A percentile compares a stretch with the other conserved stretches of the same genome.
These are phyloP conservation scores for Dysdera silvatica DNA, from an alignment of 1,140 invertebrate species.

Conservation along the genomic window DNA sequence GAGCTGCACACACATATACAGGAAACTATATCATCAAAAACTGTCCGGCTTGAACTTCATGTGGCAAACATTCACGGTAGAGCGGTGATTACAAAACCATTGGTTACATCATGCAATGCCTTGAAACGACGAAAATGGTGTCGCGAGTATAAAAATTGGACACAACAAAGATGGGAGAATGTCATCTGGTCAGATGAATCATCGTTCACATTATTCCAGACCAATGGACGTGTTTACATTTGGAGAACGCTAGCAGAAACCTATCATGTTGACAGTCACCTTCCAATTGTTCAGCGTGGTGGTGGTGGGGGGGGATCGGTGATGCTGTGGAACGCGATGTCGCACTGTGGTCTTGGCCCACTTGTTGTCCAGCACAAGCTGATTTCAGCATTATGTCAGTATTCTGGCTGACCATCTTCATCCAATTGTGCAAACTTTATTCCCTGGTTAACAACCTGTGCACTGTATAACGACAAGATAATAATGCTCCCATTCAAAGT, in stretches of 20 bases:
- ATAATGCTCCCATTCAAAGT: no score
- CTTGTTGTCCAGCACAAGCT: no score
- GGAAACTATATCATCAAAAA: not conserved
- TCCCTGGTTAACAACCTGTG: no score
- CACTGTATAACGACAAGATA: no score
- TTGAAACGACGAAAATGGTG: not conserved
- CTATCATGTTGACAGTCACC: not conserved
- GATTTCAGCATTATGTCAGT: no score
- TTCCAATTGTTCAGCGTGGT: not conserved
- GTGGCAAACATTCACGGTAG: not conserved
- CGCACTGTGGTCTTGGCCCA: not conserved
- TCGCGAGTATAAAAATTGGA: not conserved
- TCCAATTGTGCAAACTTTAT: no score
- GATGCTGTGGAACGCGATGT: not conserved
- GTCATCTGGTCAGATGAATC: no score
- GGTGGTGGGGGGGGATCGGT: not conserved
- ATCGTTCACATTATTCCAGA: not conserved
- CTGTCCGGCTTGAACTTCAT: not conserved
- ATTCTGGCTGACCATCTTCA: no score
- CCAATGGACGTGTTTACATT: not conserved
- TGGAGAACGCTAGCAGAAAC: not conserved
- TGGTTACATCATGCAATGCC: constrained; percentile 3
- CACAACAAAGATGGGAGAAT: no score
- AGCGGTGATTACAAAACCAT: not conserved
- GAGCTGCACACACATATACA: not conserved